Conservation (phyloP, 2,113 vertebrate genomes). For the Grammomys surdaster region DNA sequence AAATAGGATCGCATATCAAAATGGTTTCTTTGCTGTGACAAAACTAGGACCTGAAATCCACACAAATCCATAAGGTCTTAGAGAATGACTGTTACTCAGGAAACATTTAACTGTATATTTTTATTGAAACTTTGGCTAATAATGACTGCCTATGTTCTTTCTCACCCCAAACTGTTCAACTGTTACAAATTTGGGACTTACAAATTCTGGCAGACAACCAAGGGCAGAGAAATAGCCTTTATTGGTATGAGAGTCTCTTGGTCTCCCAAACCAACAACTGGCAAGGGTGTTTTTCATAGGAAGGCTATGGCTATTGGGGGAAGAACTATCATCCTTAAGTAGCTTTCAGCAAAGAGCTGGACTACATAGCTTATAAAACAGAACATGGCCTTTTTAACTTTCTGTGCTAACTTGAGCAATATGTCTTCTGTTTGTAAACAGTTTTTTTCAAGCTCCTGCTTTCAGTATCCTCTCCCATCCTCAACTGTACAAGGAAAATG, state of each 20-base stretch:
- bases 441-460: neutral
- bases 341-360: neutral
- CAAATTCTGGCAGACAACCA: neutral
- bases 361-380: neutral
- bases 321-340: neutral
- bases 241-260: neutral
- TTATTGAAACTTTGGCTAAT: neutral
- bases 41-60: constrained; percentile 14
- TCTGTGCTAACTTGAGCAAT: neutral
- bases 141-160: neutral
- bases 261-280: neutral
- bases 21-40: neutral
- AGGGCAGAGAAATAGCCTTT: no score
- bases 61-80: neutral
- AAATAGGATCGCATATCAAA: neutral
- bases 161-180: neutral
- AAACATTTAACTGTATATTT: neutral
- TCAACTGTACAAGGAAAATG: neutral
- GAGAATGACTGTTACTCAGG: neutral
- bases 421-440: neutral
- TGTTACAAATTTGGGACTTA: neutral
- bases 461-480: neutral
- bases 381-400: neutral
- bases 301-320: neutral
- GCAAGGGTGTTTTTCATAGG: neutral